phyloP scores from a whole-genome alignment of 2,797 vertebrate genomes.

The Naso thynnoides region DNA sequence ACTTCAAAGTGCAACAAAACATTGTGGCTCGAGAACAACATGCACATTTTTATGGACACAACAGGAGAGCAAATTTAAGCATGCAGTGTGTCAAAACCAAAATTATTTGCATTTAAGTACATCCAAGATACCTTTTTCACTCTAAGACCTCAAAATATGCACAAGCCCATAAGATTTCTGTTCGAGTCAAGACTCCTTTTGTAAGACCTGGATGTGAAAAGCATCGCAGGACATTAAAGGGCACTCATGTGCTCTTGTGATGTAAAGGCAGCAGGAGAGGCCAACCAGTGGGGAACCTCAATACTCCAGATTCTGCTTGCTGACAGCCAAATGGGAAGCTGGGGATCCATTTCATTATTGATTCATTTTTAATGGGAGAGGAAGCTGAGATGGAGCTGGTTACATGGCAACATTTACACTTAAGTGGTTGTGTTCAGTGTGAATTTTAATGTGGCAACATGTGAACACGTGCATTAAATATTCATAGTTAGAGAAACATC shows the following conservation, averaged over 20 bases:
- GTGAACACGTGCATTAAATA: constrained; percentile 75
- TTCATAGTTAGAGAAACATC: constrained; percentile 69
- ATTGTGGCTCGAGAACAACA: not conserved
- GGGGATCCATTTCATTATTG: constrained; percentile 76
- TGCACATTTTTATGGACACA: not conserved
- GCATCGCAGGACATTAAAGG: constrained; percentile 58
- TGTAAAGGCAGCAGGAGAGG: constrained; percentile 47
- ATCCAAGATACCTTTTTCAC: constrained; percentile 8
- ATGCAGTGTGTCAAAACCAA: not conserved
- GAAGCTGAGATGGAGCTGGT: constrained; percentile 67
- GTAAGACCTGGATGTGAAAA: constrained; percentile 37
- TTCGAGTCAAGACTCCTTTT: constrained; percentile 30
- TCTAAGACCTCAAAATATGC: constrained; percentile 44
- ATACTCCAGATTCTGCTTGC: constrained; percentile 42
- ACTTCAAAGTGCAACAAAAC: not conserved
- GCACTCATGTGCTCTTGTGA: constrained; percentile 31
- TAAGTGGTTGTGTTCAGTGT: constrained; percentile 70
- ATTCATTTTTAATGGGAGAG: constrained; percentile 82
- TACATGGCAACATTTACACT: constrained; percentile 72
- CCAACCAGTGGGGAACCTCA: constrained; percentile 22
- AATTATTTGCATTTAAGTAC: constrained; percentile 1
- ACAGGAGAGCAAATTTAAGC: not conserved
- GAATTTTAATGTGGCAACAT: constrained; percentile 78
- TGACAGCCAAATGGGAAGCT: constrained; percentile 54
- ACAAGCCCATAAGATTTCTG: constrained; percentile 26